Evolutionary conservation across 2,888 invertebrate genomes (phyloP), one percentile per base, ranked within the genome.

Genomic region (Blera fallax): DNA sequence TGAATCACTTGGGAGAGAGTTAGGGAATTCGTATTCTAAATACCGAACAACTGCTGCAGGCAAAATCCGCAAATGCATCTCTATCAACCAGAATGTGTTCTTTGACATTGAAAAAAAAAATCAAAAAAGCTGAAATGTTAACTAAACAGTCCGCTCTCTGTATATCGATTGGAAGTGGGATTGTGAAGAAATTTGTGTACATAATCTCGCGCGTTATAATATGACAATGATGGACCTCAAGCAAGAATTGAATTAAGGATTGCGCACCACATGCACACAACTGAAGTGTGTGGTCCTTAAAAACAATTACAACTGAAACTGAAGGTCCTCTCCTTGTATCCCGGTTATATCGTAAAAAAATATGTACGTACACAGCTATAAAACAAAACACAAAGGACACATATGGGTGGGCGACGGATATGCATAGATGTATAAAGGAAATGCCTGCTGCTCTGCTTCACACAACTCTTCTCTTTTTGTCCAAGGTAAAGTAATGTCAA

Each of bases 361-460:
- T 40, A 10, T 48, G 60, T 24, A 72, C 48, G 58, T 65, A 74
- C 62, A 80, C 80, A 84, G 40, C 74, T 62, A 64, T 54, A 74
- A 48, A 65, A 18, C 45, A 64, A 54, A 70, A 56, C 72, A 73
- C 89, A 89, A 89, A 89, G 89, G 88, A 89, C 89, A 89, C 89
- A 89, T 89, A 88, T 88, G 78, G 82, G 81, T 76, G 80, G 78
- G 78, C 80, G 83, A 87, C 78, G 88, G 88, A 88, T 88, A 88
- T 88, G 88, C 88, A 87, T 88, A 80, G 65, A 85, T 87, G 72
- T 78, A 67, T 85, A 70, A 81, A 69, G 83, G 76, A 84, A 84
- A 87, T 87, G 84, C 79, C 84, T 84, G 81, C 87, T 87, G 84
- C 80, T 73, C 87, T 80, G 69, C 84, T 82, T 76, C 72, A 76